Conservation (phyloP, 2,113 vertebrate species). For the Paedocypris sp. region DNA sequence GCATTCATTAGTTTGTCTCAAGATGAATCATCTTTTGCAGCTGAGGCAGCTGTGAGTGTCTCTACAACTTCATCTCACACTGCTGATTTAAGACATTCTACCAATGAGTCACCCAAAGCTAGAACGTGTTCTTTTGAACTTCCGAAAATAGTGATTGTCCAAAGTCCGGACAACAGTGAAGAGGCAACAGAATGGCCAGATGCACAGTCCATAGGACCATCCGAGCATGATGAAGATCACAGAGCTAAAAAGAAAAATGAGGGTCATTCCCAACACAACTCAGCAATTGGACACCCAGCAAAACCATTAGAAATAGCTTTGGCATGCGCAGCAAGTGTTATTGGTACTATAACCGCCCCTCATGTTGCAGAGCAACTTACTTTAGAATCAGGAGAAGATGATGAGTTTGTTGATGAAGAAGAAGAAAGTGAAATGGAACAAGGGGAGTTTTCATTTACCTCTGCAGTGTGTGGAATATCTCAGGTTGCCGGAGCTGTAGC, state of each 20-base stretch:
- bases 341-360: conserved; percentile 84
- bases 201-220: conserved; percentile 43
- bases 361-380: conserved; percentile 70
- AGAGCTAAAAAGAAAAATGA: background rate
- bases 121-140: conserved; percentile 78
- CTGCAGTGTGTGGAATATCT: conserved; percentile 80
- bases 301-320: conserved; percentile 78
- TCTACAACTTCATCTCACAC: conserved; percentile 36
- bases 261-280: conserved; percentile 5
- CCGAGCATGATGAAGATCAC: conserved; percentile 41
- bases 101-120: conserved; percentile 46
- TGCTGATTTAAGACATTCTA: conserved; percentile 33
- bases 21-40: conserved; percentile 63
- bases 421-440: conserved; percentile 28
- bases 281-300: conserved; percentile 41
- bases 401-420: conserved; percentile 33
- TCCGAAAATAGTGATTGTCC: conserved; percentile 91
- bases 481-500: conserved; percentile 82
- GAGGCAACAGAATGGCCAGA: conserved; percentile 66
- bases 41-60: conserved; percentile 64
- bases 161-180: conserved; percentile 83
- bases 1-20: conserved; percentile 87
- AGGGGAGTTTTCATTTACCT: conserved; percentile 70
- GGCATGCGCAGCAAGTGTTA: conserved; percentile 81
- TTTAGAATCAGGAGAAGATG: conserved; percentile 55